Conservation (phyloP, 2,113 vertebrate species). For the Bufo bufo region DNA sequence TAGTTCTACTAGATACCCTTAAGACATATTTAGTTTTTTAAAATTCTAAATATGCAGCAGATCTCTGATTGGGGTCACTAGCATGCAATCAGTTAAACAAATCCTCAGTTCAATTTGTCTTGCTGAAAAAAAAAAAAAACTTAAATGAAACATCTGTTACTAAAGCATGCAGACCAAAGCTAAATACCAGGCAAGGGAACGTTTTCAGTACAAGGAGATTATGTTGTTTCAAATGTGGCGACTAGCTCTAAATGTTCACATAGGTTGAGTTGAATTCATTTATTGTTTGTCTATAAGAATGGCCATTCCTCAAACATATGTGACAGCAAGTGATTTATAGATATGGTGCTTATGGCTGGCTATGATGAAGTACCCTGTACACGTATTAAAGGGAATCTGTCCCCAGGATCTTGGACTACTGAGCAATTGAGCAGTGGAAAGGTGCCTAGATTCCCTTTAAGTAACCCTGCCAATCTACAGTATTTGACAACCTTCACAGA, state of each 20-base stretch:
- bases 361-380: too few relatives aligned
- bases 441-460: too few relatives aligned
- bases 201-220: conserved; percentile 28
- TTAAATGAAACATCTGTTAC: conserved; percentile 48
- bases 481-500: too few relatives aligned
- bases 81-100: conserved; percentile 33
- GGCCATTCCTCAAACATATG: not conserved
- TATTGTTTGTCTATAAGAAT: not conserved
- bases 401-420: too few relatives aligned
- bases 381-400: too few relatives aligned
- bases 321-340: not conserved
- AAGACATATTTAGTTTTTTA: not conserved
- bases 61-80: conserved; percentile 27
- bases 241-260: conserved; percentile 10
- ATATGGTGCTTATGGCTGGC: too few relatives aligned
- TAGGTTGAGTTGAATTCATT: not conserved
- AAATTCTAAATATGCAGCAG: not conserved
- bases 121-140: conserved; percentile 45
- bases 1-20: not conserved
- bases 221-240: not conserved
- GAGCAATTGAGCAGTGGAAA: too few relatives aligned
- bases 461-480: too few relatives aligned
- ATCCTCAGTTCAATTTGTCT: conserved; percentile 37
- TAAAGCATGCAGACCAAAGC: conserved; percentile 19
- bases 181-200: conserved; percentile 36